These are phyloP conservation scores for Drepana arcuata DNA, from an alignment of 1,140 invertebrate genomes.

Conservation along the genomic window DNA sequence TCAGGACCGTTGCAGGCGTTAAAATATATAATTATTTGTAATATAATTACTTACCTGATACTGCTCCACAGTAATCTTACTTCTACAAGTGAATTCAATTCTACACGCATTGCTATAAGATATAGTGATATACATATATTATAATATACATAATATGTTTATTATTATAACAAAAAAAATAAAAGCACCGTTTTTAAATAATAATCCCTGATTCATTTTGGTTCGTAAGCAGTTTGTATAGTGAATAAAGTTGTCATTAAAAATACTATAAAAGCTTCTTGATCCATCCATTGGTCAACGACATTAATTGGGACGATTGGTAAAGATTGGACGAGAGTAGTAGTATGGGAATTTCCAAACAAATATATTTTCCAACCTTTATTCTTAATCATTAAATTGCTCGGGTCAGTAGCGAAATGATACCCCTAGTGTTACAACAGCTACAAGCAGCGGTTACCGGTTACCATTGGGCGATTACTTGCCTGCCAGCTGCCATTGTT, in stretches of 20 bases:
- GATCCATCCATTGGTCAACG: slow-evolving; percentile 7
- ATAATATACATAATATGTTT: slow-evolving; percentile 2
- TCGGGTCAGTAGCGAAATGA: too few relatives aligned
- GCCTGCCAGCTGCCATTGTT: too few relatives aligned
- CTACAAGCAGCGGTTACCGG: too few relatives aligned
- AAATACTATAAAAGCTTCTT: neutral
- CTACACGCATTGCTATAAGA: slow-evolving; percentile 36
- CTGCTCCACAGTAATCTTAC: slow-evolving; percentile 3
- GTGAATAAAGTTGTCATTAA: neutral
- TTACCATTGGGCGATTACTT: too few relatives aligned
- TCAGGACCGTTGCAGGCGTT: too few relatives aligned
- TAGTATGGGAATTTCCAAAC: too few relatives aligned
- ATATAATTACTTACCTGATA: neutral
- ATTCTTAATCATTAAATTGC: too few relatives aligned
- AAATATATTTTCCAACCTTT: too few relatives aligned
- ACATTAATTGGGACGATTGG: slow-evolving; percentile 7
- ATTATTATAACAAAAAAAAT: slow-evolving; percentile 5
- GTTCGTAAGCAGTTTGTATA: neutral
- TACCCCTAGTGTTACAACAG: too few relatives aligned
- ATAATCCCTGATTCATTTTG: slow-evolving; percentile 5
- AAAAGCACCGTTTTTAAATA: slow-evolving; percentile 20
- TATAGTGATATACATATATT: neutral
- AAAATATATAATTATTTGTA: slow-evolving; percentile 3
- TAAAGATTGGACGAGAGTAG: too few relatives aligned
- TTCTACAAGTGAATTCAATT: slow-evolving; percentile 31